phyloP scores from a whole-genome alignment of 1,140 invertebrate genomes.

The Venustaconcha ellipsiformis region DNA sequence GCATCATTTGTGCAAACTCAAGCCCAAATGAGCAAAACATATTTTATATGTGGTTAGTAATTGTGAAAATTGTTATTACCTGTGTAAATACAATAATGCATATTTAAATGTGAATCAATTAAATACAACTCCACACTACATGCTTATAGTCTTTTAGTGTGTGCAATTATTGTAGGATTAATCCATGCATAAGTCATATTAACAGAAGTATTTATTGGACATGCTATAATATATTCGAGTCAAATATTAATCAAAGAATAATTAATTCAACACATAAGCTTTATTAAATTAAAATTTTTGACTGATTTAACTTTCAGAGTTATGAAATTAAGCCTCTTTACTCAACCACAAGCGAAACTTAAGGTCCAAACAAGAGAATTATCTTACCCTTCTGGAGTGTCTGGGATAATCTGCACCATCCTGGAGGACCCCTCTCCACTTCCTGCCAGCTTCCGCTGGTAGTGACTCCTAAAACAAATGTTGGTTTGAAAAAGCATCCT shows the following conservation, averaged over 20 bases:
- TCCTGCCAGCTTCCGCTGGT: slow-evolving; percentile 53
- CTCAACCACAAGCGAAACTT: neutral
- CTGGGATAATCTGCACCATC: slow-evolving; percentile 43
- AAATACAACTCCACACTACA: no score
- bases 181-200: no score
- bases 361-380: slow-evolving; percentile 18
- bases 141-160: no score
- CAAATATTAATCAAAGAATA: neutral
- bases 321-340: neutral
- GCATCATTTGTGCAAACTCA: no score
- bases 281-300: neutral
- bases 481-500: neutral
- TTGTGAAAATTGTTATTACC: no score
- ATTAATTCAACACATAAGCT: neutral
- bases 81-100: no score
- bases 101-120: no score
- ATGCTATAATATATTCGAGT: neutral
- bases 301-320: neutral
- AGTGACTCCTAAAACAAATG: slow-evolving; percentile 54
- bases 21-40: no score
- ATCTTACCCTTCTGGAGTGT: slow-evolving; percentile 38
- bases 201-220: neutral
- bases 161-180: no score
- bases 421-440: slow-evolving; percentile 41
- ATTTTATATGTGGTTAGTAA: no score